These are phyloP conservation scores for Chrysogorgia sp. DNA, from an alignment of 92 coral and sea anemone genomes.

Conservation along the genomic window DNA sequence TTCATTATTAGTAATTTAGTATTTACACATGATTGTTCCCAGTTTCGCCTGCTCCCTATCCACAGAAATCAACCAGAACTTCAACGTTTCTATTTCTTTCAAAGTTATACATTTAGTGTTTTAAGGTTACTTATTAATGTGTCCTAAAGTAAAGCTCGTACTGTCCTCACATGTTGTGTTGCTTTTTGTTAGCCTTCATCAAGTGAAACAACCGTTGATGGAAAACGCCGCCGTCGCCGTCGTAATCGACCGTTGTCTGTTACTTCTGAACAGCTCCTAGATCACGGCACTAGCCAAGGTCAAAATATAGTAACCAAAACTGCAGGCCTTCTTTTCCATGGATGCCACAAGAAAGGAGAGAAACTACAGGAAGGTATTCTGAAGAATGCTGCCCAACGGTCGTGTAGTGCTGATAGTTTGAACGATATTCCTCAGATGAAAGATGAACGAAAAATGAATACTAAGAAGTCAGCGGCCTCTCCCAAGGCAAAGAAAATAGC, in stretches of 20 bases:
- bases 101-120: too few relatives aligned
- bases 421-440: background rate
- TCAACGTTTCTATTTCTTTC: too few relatives aligned
- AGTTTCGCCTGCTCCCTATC: too few relatives aligned
- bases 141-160: too few relatives aligned
- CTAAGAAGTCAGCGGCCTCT: conserved; percentile 12
- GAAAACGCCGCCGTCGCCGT: conserved; percentile 32
- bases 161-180: background rate
- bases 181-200: conserved; percentile 1
- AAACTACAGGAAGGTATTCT: background rate
- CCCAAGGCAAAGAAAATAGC: conserved; percentile 18
- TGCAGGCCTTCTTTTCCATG: conserved; percentile 90
- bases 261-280: background rate
- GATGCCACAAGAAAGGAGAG: conserved; percentile 61
- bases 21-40: too few relatives aligned
- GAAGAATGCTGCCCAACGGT: background rate
- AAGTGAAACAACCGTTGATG: background rate
- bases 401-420: conserved; percentile 6
- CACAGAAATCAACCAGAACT: too few relatives aligned
- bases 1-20: too few relatives aligned
- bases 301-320: conserved; percentile 73
- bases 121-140: too few relatives aligned
- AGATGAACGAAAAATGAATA: conserved; percentile 2
- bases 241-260: conserved; percentile 16
- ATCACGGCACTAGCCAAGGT: background rate